phyloP scores from a whole-genome alignment of 1,140 invertebrate species.

The Acromyrmex echinatior region DNA sequence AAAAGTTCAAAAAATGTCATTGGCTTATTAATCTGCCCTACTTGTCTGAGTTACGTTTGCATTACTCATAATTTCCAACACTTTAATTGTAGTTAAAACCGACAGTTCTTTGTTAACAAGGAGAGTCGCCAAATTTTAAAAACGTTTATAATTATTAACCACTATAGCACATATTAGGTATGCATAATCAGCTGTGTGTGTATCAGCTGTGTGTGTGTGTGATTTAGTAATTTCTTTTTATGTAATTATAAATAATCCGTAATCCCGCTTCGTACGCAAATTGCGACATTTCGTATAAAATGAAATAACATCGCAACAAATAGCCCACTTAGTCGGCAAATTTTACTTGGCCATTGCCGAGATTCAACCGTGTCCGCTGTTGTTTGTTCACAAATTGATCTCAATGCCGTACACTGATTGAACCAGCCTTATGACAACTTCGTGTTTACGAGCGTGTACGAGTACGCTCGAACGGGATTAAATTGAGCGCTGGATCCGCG shows the following conservation, averaged over 20 bases:
- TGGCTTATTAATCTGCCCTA: too few species aligned
- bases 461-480: slow-evolving; percentile 9
- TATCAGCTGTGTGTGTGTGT: too few species aligned
- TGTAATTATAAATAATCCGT: not conserved
- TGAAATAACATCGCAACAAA: not conserved
- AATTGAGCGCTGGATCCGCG: slow-evolving; percentile 17
- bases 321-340: not conserved
- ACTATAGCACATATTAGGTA: not conserved
- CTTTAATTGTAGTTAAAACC: not conserved
- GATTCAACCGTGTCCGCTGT: not conserved
- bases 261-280: slow-evolving; percentile 3
- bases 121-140: not conserved
- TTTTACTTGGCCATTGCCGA: not conserved
- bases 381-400: slow-evolving; percentile 23
- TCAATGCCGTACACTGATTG: slow-evolving; percentile 13
- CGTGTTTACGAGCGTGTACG: slow-evolving; percentile 22
- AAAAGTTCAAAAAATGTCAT: too few species aligned
- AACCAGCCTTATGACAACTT: not conserved
- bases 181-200: not conserved
- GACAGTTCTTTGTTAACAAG: not conserved
- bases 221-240: not conserved
- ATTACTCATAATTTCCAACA: too few species aligned
- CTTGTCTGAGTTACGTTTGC: too few species aligned
- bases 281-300: not conserved
- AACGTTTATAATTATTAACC: not conserved